These are phyloP conservation scores for Taenioides sp. DNA, from an alignment of 2,797 vertebrate species.

Conservation along the genomic window DNA sequence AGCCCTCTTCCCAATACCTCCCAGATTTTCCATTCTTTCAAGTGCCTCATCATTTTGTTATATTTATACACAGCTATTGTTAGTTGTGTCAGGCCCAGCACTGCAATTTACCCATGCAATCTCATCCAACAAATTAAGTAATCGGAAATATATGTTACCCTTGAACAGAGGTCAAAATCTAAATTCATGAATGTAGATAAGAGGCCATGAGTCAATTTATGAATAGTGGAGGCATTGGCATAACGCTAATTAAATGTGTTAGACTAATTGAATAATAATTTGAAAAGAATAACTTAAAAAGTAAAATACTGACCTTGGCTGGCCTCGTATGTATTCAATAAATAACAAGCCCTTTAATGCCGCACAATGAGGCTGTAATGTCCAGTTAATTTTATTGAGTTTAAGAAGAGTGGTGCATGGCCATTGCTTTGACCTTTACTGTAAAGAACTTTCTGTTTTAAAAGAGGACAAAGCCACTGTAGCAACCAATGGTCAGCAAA, in stretches of 20 bases:
- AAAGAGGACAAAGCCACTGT: not conserved
- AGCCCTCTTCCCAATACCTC: not conserved
- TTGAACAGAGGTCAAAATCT: not conserved
- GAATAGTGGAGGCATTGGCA: not conserved
- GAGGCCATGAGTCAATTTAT: not conserved
- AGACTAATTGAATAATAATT: slow-evolving; percentile 1
- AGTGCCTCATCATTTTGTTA: not conserved
- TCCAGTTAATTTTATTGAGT: not conserved
- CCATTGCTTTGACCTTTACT: not conserved
- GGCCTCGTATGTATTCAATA: not conserved
- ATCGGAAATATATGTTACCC: not conserved
- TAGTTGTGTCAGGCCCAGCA: not conserved
- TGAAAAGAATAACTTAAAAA: not conserved
- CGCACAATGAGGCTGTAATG: slow-evolving; percentile 5
- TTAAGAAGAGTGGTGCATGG: not conserved
- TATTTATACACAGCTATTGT: not conserved
- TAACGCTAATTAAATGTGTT: slow-evolving; percentile 13
- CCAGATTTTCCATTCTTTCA: not conserved
- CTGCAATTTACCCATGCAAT: slow-evolving; percentile 1
- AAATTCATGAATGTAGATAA: slow-evolving; percentile 3
- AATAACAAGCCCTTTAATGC: not conserved
- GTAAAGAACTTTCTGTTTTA: not conserved
- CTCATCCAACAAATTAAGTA: not conserved
- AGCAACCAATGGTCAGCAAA: not conserved
- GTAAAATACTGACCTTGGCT: not conserved